Percentiles rank a stretch among this genome's conserved stretches.
These are phyloP conservation scores for Zhuqinia jingwanae DNA, from an alignment of 2,888 invertebrate species.

Conservation along the genomic window DNA sequence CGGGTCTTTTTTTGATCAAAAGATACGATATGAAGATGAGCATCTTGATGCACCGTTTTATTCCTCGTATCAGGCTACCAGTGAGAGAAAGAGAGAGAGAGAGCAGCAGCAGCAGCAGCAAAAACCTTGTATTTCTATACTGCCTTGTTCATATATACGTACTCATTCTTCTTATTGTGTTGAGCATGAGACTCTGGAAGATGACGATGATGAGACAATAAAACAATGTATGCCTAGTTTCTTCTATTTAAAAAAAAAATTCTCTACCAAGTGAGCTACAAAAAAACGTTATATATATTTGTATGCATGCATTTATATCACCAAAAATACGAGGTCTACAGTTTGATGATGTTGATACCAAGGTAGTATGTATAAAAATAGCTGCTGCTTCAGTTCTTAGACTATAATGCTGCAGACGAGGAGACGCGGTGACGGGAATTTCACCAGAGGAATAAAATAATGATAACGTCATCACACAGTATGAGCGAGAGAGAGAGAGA, in stretches of 20 bases:
- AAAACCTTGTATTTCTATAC: background rate
- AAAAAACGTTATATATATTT: too few species aligned
- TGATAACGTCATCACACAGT: conserved; percentile 56
- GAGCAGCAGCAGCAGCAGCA: background rate
- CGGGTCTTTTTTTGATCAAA: too few species aligned
- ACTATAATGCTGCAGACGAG: conserved; percentile 7
- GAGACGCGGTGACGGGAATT: conserved; percentile 24
- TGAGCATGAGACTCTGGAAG: background rate
- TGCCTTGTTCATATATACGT: background rate
- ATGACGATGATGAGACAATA: conserved; percentile 32
- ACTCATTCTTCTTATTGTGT: conserved; percentile 5
- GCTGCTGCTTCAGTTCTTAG: conserved; percentile 1
- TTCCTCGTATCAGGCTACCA: too few species aligned
- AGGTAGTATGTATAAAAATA: background rate
- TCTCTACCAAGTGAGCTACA: conserved; percentile 26
- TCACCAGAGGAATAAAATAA: conserved; percentile 23
- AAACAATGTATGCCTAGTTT: conserved; percentile 52
- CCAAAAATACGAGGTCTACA: too few species aligned
- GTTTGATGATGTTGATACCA: background rate
- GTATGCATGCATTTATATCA: too few species aligned
- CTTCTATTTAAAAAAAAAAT: conserved; percentile 39
- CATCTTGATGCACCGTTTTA: background rate
- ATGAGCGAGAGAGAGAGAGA: background rate
- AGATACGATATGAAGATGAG: background rate
- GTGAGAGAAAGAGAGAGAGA: too few species aligned